phyloP scores from a whole-genome alignment of 2,888 invertebrate genomes.

The Epirrhoe tristata region DNA sequence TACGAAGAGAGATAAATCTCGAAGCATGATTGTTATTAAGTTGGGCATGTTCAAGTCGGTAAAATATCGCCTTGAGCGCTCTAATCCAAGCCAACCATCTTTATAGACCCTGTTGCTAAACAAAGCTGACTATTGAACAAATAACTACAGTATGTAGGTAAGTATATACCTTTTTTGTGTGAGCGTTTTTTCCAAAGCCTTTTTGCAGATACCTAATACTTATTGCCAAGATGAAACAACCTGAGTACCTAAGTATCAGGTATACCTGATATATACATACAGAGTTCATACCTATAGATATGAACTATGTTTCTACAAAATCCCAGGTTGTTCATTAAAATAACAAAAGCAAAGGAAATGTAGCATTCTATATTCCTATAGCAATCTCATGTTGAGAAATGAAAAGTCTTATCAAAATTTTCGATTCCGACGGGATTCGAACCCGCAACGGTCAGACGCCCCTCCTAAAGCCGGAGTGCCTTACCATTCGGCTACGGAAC shows the following conservation, averaged over 20 bases:
- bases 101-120: slow-evolving; percentile 26
- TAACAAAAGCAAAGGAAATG: no score
- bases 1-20: slow-evolving; percentile 56
- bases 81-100: slow-evolving; percentile 13
- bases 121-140: slow-evolving; percentile 4
- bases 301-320: no score
- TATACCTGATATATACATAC: no score
- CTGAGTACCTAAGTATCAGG: neutral
- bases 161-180: neutral
- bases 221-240: neutral
- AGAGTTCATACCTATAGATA: no score
- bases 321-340: no score
- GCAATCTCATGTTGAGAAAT: no score
- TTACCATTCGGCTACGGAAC: no score
- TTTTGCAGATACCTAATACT: neutral
- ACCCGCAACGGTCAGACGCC: no score
- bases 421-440: no score
- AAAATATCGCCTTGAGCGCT: slow-evolving; percentile 25
- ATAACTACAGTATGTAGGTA: neutral
- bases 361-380: no score
- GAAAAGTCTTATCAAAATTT: no score
- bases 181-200: neutral
- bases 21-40: slow-evolving; percentile 44
- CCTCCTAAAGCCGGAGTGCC: no score
- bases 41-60: slow-evolving; percentile 37